These are phyloP conservation scores for Passer montanus DNA, from an alignment of 2,113 vertebrate genomes.

Conservation along the genomic window DNA sequence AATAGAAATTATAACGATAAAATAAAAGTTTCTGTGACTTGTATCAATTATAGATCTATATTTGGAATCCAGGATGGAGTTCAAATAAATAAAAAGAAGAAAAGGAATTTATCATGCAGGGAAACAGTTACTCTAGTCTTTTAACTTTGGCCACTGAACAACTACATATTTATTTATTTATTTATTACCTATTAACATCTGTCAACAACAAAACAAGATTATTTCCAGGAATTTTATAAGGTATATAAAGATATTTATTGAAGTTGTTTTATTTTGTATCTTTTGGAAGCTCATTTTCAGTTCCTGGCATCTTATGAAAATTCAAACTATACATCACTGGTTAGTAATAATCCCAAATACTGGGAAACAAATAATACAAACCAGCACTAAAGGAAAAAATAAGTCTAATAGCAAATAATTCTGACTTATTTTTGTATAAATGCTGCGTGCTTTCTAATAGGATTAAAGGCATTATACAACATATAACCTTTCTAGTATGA, in stretches of 20 bases:
- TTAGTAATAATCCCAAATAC: conserved; percentile 37
- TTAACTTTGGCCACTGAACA: conserved; percentile 29
- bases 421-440: neutral
- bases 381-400: neutral
- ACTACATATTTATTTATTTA: neutral
- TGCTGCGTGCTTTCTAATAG: conserved; percentile 34
- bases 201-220: conserved; percentile 22
- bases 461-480: neutral
- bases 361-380: conserved; percentile 41
- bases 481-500: neutral
- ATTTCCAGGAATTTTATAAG: conserved; percentile 18
- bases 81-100: conserved; percentile 2
- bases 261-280: neutral
- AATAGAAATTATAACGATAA: neutral
- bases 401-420: conserved; percentile 22
- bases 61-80: neutral
- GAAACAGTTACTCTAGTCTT: conserved; percentile 43
- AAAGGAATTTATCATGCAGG: conserved; percentile 27
- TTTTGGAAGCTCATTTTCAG: conserved; percentile 58
- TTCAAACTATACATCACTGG: neutral
- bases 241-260: neutral
- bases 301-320: conserved; percentile 31
- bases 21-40: neutral
- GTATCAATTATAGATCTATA: neutral
- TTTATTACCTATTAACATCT: conserved; percentile 13